Conservation (phyloP, 2,113 vertebrate genomes). For the Gopherus evgoodei region DNA sequence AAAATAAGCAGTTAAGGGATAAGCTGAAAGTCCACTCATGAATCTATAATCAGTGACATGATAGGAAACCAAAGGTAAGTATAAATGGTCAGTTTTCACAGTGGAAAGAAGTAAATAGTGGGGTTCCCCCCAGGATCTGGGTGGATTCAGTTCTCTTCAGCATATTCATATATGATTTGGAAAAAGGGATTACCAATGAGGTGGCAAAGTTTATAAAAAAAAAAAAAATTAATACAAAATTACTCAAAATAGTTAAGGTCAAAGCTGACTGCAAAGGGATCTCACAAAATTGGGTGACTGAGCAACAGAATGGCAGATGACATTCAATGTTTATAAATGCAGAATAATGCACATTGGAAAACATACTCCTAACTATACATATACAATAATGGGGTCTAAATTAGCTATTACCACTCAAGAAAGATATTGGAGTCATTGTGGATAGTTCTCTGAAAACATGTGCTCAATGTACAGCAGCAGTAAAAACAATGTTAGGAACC, state of each 20-base stretch:
- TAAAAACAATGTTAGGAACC: neutral
- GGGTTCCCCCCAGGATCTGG: neutral
- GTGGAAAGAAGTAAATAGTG: neutral
- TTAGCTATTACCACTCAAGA: neutral
- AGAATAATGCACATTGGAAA: no score
- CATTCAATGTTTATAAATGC: neutral
- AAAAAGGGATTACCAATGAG: neutral
- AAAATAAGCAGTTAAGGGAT: neutral
- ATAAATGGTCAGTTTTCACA: neutral
- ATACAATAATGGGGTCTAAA: rapidly evolving
- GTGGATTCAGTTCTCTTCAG: neutral
- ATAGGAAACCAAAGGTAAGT: neutral
- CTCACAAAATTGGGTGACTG: neutral
- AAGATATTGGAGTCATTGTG: no score
- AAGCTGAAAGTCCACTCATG: neutral
- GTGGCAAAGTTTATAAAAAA: neutral
- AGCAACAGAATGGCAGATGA: neutral
- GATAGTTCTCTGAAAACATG: neutral
- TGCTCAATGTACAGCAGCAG: neutral
- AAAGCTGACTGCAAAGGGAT: neutral
- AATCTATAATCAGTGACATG: no score
- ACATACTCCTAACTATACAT: neutral
- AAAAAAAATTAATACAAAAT: neutral
- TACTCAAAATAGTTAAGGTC: neutral
- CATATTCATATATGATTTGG: neutral